These are phyloP conservation scores for Choloepus didactylus DNA, from an alignment of 2,797 vertebrate species.

Conservation along the genomic window DNA sequence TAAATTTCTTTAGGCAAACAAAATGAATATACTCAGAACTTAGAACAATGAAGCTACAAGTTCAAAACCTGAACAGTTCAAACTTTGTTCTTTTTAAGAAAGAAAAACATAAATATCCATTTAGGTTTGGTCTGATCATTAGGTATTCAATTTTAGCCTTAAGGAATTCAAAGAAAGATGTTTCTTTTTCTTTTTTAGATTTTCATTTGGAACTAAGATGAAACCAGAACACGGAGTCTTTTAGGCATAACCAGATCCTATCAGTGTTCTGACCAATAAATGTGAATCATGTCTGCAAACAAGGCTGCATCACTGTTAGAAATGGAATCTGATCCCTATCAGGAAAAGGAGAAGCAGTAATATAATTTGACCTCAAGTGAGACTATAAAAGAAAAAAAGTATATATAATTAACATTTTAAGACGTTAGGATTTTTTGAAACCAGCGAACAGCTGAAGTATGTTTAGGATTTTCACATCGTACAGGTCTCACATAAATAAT, in stretches of 20 bases:
- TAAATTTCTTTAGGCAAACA: conserved; percentile 49
- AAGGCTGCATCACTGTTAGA: neutral
- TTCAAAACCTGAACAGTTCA: conserved; percentile 15
- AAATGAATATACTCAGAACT: conserved; percentile 44
- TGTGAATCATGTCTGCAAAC: conserved; percentile 49
- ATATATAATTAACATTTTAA: conserved; percentile 10
- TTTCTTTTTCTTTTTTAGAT: conserved; percentile 63
- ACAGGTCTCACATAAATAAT: neutral
- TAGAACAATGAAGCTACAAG: neutral
- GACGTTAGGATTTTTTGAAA: neutral
- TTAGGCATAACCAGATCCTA: conserved; percentile 25
- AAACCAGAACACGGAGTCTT: neutral
- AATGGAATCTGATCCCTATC: neutral
- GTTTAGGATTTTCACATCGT: neutral
- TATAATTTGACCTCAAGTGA: neutral
- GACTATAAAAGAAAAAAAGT: conserved; percentile 3
- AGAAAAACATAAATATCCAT: conserved; percentile 42
- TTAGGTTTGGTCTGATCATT: neutral
- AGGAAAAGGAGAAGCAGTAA: neutral
- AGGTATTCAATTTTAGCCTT: conserved; percentile 44
- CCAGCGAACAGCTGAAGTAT: neutral
- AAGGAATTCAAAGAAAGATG: conserved; percentile 43
- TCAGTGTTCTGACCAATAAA: conserved; percentile 47
- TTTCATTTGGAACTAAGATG: conserved; percentile 44
- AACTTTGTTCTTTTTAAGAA: conserved; percentile 27